Evolutionary conservation across 2,888 invertebrate species (phyloP), one percentile per base, ranked within the genome.

Genomic region (Sclerodermus sp.): DNA sequence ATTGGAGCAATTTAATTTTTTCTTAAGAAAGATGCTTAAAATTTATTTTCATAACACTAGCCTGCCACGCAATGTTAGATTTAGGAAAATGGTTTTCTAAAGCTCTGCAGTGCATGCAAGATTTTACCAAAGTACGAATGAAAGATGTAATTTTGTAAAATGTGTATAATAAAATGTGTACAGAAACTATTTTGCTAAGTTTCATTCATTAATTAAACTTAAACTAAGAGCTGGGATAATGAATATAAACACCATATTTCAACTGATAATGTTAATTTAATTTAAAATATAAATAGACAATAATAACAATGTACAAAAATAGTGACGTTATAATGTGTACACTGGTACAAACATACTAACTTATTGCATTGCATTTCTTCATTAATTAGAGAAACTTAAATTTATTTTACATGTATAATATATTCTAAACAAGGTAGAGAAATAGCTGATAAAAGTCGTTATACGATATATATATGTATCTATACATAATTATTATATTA

Each of bases 221-320:
- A 5, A 23, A 23, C 4, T 23, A 23, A 8, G 23, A 23, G 8
- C 3, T 23, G 4, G n/a, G 8, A 23, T 23, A 5, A 23, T 3
- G 23, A 23, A 23, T 23, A 13, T 4, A 34, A 34, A 34, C 34
- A 34, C 10, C 10, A 8, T 34, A 34, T 34, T 4, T 34, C 13
- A 34, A 12, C 10, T 34, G 12, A 23, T 23, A 23, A 23, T 23
- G 4, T 23, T 23, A 13, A 34, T 34, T 6, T 13, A 12, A 14
- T 59, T 47, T 55, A 58, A 60, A 60, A 58, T 68, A 69, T 70
- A 70, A 70, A 71, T 68, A 67, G 62, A 47, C 39, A 45, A 54
- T 41, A 51, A 57, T 65, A 70, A 70, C 64, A 60, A 53, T 68
- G 66, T 70, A 72, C 58, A 71, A 72, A 71, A 70, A 68, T 67